Evolutionary conservation across 2,888 invertebrate genomes (phyloP), one percentile per base, ranked within the genome.

Genomic region (Slavum lentiscoides): DNA sequence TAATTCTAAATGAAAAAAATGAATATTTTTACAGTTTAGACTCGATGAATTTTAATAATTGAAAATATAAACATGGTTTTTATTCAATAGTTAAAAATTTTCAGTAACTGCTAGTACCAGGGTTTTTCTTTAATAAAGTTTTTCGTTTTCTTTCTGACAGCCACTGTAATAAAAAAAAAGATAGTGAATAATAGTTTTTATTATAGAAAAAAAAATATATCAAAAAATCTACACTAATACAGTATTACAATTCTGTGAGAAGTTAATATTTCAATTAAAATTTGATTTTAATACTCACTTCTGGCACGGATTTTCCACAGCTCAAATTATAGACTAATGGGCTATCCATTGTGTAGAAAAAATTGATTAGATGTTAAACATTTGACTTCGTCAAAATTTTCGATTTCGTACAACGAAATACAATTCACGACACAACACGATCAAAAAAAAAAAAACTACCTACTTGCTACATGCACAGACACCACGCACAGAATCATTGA

Each of bases 221-320:
- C 1, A 30, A 30, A 30, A 30, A 30, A 30, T 30, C 30, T 15
- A 49, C 13, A 49, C 0, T 49, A 13, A 1, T 49, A 49, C 11
- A 49, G 9, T 43, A 43, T 43, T 43, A 43, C 8, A 9, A 43
- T 43, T 43, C 9, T 7, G 7, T 43, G 43, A 9, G 43, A 62
- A 62, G 30, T 62, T 30, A 30, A 62, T 62, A 62, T 43, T 9
- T 43, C 19, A 5, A 37, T 64, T 39, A 64, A 39, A 37, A 17
- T 15, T 6, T 37, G 13, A 53, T 53, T 53, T 53, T 55, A 53
- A 19, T 55, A 89, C 91, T 90, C 90, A 97, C 97, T 88, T 98
- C 98, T 83, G 98, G 98, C 83, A 99, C 88, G 49, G 97, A 95
- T 89, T 97, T 98, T 83, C 98, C 98, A 83, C 94, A 94, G 87